Base-by-base conservation (phyloP, 92 coral and sea anemone genomes). In the Phymanthus crucifer region DNA sequence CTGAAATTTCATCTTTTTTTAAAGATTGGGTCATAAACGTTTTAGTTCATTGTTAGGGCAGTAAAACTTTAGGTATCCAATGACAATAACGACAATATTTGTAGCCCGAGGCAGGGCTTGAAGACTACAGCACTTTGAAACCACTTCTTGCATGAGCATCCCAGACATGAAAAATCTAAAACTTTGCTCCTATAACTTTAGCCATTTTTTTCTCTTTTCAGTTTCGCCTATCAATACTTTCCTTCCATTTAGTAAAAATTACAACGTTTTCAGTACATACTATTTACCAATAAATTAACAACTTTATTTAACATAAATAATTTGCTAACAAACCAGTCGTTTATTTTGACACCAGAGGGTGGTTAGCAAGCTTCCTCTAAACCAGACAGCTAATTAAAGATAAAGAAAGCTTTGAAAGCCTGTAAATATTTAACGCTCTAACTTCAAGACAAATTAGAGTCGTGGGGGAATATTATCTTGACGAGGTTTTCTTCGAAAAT, bases 381-480 rank as follows among this genome's bases (percentile, higher is more conserved):
- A 14, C 34, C 26, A 14, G n/a, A 79, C 46, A 79, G 75, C 43
- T 79, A 67, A 67, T 79, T 68, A 70, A 52, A 48, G 50, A 69
- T 38, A 65, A 69, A 67, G 34, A 78, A 66, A 61, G 79, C 57
- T 75, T 65, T 35, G 32, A 34, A 47, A 43, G 24, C n/a, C 50
- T 29, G 67, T 82, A n/a, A 82, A 74, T 82, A 74, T 82, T 82
- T 82, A 73, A 82, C 45, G 18, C 17, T 37, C 14, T 61, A 36
- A 43, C 66, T 73, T 36, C 73, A 66, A 73, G 77, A 29, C 48
- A 66, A 74, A 73, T 82, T 73, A 73, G 80, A 9, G 32, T 73
- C 40, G n/a, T 36, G 37, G 43, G 79, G 31, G 54, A 32, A 67
- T 43, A 27, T 82, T 82, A 82, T 34, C n/a, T n/a, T 74, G 54